Evolutionary conservation across 2,113 vertebrate species (phyloP).

Genomic region (Scopus umbretta): DNA sequence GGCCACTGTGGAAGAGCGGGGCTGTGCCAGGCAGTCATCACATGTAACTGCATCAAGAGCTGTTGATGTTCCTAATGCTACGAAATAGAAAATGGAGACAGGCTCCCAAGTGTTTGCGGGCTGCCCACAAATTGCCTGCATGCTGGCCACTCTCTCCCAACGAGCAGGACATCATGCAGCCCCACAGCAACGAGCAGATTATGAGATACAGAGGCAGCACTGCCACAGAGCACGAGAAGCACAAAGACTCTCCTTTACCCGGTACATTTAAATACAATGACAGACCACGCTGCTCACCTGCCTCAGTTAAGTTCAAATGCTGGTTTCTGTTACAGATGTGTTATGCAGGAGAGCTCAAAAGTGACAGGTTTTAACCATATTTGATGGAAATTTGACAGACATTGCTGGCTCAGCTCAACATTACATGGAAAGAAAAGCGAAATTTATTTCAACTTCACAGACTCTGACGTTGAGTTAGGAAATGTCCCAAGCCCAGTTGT

Average conservation of each 20-base stretch:
- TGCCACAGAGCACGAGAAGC: not conserved
- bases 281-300: not conserved
- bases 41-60: fast-evolving
- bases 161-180: not conserved
- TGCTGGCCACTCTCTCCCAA: fast-evolving
- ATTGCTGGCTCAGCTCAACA: not conserved
- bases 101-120: not conserved
- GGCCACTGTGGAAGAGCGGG: not conserved
- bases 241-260: not conserved
- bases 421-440: not conserved
- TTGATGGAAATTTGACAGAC: not conserved
- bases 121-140: not conserved
- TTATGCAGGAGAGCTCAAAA: not conserved
- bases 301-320: not conserved
- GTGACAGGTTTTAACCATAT: not conserved
- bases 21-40: too few species aligned
- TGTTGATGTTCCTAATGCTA: not conserved
- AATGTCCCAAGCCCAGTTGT: not conserved
- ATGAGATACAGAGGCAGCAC: not conserved
- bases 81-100: fast-evolving
- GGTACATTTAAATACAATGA: not conserved
- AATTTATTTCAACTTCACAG: not conserved
- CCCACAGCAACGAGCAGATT: fast-evolving
- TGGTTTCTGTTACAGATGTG: not conserved
- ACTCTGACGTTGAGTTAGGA: not conserved